These are phyloP conservation scores for Gila robusta DNA, from an alignment of 2,797 vertebrate species.

Conservation along the genomic window DNA sequence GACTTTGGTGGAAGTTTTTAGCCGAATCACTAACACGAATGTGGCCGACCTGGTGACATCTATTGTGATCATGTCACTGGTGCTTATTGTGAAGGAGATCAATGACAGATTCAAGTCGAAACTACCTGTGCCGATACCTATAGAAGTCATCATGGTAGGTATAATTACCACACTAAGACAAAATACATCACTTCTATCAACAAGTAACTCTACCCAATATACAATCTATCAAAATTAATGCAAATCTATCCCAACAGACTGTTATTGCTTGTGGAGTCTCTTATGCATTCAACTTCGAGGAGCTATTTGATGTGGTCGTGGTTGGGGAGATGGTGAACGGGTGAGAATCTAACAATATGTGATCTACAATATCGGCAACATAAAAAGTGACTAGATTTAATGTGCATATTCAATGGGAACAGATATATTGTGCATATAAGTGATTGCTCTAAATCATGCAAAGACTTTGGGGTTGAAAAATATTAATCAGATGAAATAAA, in stretches of 20 bases:
- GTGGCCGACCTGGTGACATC: slow-evolving; percentile 90
- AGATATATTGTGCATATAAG: neutral
- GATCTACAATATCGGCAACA: neutral
- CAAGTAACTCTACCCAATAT: slow-evolving; percentile 6
- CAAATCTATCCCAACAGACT: slow-evolving; percentile 79
- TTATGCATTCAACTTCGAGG: slow-evolving; percentile 83
- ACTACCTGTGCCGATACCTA: slow-evolving; percentile 90
- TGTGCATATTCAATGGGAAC: neutral
- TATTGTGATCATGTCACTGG: slow-evolving; percentile 84
- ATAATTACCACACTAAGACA: neutral
- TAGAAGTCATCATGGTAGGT: slow-evolving; percentile 92
- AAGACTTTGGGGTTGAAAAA: neutral
- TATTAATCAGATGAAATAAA: neutral
- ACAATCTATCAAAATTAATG: neutral
- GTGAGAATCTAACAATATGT: slow-evolving; percentile 75
- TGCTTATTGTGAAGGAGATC: slow-evolving; percentile 90
- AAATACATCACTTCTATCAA: neutral
- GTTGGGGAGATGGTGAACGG: slow-evolving; percentile 85
- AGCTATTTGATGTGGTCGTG: slow-evolving; percentile 78
- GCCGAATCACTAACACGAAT: slow-evolving; percentile 84
- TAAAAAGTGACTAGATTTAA: no score
- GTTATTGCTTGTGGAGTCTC: slow-evolving; percentile 89
- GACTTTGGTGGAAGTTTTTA: slow-evolving; percentile 86
- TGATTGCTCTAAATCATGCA: neutral
- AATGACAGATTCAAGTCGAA: slow-evolving; percentile 90